These are phyloP conservation scores for Philaethria dido DNA, from an alignment of 2,888 invertebrate species.

Conservation along the genomic window DNA sequence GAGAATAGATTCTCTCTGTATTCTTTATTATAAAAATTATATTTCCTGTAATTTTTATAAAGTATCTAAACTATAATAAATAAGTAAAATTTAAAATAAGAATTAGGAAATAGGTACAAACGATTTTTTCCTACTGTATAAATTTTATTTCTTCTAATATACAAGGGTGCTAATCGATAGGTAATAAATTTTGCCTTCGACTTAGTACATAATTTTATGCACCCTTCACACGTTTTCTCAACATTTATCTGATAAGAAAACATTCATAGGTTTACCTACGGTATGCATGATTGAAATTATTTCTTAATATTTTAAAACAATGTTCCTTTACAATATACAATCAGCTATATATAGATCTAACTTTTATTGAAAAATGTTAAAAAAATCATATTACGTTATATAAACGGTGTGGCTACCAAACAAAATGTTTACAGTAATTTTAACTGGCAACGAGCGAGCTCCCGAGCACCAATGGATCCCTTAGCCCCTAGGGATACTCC, in stretches of 20 bases:
- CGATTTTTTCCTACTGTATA: conserved; percentile 27
- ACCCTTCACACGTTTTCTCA: conserved; percentile 34
- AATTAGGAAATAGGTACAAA: not conserved
- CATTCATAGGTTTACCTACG: not conserved
- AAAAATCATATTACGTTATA: not conserved
- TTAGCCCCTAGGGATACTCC: conserved; percentile 69
- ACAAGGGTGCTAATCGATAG: conserved; percentile 72
- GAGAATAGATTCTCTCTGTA: conserved; percentile 1
- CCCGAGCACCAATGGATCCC: conserved; percentile 78
- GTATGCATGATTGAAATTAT: not conserved
- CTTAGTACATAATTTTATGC: conserved; percentile 53
- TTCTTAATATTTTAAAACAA: not conserved
- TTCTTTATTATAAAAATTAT: not conserved
- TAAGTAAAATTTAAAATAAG: too few species aligned
- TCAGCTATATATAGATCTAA: too few species aligned
- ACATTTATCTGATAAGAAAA: conserved; percentile 5
- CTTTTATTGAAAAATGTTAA: not conserved
- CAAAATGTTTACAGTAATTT: conserved; percentile 83
- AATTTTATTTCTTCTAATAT: conserved; percentile 51
- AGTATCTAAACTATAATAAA: too few species aligned
- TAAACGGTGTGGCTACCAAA: conserved; percentile 61
- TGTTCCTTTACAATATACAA: not conserved
- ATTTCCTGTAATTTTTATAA: not conserved
- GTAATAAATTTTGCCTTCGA: conserved; percentile 66
- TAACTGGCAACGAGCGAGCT: conserved; percentile 74